Conservation (phyloP, 2,888 invertebrate genomes). For the Drosophila kokeensis region DNA sequence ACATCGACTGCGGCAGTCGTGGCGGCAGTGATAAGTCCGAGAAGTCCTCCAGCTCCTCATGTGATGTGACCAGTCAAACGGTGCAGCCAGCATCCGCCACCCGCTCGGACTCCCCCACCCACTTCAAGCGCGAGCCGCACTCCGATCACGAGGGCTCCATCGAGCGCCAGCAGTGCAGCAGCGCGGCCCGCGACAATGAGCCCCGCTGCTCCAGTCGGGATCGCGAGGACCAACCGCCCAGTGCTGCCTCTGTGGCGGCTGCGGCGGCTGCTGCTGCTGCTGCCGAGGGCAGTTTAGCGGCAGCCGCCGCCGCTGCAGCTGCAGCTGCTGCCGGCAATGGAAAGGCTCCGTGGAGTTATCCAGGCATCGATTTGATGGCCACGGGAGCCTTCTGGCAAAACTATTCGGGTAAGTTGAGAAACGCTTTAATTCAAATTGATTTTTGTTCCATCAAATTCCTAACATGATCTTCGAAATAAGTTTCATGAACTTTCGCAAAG, state of each 20-base stretch:
- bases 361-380: constrained; percentile 92
- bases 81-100: constrained; percentile 43
- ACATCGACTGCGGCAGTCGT: constrained; percentile 83
- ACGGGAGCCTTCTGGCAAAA: constrained; percentile 96
- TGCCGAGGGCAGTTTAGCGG: constrained; percentile 79
- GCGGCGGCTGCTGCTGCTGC: constrained; percentile 78
- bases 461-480: neutral
- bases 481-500: too few species aligned
- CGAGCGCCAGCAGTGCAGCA: constrained; percentile 65
- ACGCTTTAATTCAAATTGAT: neutral
- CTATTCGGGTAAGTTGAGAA: constrained; percentile 91
- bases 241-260: constrained; percentile 74
- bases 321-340: constrained; percentile 84
- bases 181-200: constrained; percentile 60
- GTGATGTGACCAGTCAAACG: constrained; percentile 69
- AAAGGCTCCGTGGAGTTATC: constrained; percentile 89
- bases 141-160: constrained; percentile 82
- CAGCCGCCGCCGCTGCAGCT: constrained; percentile 81
- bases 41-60: constrained; percentile 77
- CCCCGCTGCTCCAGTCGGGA: constrained; percentile 75
- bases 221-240: constrained; percentile 84
- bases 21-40: constrained; percentile 84
- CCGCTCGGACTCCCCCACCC: constrained; percentile 82
- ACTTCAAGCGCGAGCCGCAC: constrained; percentile 83
- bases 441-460: neutral